phyloP scores from a whole-genome alignment of 2,113 vertebrate genomes.

The Struthidea cinerea region DNA sequence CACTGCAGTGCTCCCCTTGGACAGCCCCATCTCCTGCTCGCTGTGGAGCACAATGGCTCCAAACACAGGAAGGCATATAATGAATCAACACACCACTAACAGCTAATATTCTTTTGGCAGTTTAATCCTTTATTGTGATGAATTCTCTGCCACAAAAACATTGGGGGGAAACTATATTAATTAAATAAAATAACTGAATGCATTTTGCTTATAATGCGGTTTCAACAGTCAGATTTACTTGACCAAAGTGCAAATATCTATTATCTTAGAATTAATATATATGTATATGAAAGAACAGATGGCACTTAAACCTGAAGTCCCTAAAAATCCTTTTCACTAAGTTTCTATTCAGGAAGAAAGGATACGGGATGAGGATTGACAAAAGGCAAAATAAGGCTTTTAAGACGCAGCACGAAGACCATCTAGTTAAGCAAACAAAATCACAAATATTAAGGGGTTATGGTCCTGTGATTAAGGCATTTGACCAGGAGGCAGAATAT shows the following conservation, averaged over 20 bases:
- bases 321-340: neutral
- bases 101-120: constrained; percentile 42
- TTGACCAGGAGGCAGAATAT: neutral
- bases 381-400: neutral
- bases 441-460: neutral
- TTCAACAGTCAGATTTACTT: neutral
- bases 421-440: neutral
- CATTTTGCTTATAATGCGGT: constrained; percentile 13
- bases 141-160: constrained; percentile 26
- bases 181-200: neutral
- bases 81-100: constrained; percentile 25
- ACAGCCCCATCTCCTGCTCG: constrained; percentile 6
- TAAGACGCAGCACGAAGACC: neutral
- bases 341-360: neutral
- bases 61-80: neutral
- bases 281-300: neutral
- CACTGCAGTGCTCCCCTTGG: neutral
- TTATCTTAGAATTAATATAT: neutral
- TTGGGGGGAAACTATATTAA: neutral
- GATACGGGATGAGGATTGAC: neutral
- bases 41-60: neutral
- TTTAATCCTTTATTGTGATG: constrained; percentile 40
- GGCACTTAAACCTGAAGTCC: neutral
- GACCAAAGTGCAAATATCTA: neutral
- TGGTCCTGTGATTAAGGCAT: neutral